Percentiles rank a stretch among this genome's conserved stretches.
These are phyloP conservation scores for Lagria hirta DNA, from an alignment of 2,888 invertebrate species.

Conservation along the genomic window DNA sequence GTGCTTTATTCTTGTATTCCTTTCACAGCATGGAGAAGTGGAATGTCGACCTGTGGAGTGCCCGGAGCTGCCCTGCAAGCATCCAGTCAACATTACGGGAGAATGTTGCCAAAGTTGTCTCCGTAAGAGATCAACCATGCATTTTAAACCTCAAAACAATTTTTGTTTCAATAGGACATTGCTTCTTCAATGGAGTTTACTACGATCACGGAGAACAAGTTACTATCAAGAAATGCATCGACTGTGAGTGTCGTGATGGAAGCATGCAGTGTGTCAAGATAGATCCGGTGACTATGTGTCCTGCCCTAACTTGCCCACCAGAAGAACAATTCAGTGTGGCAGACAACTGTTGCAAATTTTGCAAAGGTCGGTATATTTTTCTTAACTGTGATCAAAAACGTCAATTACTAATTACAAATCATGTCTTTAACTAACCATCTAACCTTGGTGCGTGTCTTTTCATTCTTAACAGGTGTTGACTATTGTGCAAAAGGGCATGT, in stretches of 20 bases:
- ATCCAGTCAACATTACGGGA: constrained; percentile 75
- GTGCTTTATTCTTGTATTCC: constrained; percentile 1
- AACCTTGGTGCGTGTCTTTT: constrained; percentile 31
- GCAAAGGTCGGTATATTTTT: constrained; percentile 85
- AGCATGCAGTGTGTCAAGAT: constrained; percentile 75
- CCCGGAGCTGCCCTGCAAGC: constrained; percentile 74
- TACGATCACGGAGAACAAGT: constrained; percentile 82
- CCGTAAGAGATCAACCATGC: constrained; percentile 64
- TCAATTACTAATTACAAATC: constrained; percentile 3
- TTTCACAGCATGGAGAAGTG: constrained; percentile 76
- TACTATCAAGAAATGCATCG: constrained; percentile 74
- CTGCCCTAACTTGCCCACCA: constrained; percentile 73
- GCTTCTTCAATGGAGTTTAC: constrained; percentile 45
- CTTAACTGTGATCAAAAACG: not conserved
- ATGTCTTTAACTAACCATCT: constrained; percentile 37
- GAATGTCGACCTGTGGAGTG: constrained; percentile 83
- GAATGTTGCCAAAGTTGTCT: constrained; percentile 86
- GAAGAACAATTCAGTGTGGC: constrained; percentile 78
- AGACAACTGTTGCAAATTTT: constrained; percentile 88
- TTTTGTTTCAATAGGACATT: constrained; percentile 46
- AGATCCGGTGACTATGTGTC: constrained; percentile 74
- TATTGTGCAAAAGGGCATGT: constrained; percentile 86
- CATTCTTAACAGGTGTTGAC: constrained; percentile 69
- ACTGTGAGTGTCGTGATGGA: constrained; percentile 82
- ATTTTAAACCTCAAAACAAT: constrained; percentile 9